Evolutionary conservation across 2,113 vertebrate genomes (phyloP), one percentile per base, ranked within the genome.

Genomic region (Stigmatopora argus): DNA sequence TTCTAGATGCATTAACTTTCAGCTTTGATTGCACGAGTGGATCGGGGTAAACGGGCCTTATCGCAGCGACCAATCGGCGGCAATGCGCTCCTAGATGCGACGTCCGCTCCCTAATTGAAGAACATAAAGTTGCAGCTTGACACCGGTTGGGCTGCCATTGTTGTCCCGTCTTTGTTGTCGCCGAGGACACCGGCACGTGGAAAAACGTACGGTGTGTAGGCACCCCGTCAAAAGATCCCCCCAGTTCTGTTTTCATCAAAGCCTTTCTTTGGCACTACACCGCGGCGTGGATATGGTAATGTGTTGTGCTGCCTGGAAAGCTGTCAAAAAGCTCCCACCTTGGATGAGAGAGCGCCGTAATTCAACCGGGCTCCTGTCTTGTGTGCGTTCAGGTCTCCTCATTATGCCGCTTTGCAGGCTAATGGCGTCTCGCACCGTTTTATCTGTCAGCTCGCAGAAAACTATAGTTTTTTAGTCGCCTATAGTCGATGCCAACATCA

Each of bases 191-290:
- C 7, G 14, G 5, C 56, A 66, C 14, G 21, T 70, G 62, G 59
- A 41, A 67, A 75, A 79, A 71, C 74, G 69, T 70, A 81, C 52
- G 67, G 35, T 66, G 61, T 69, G 49, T 46, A 63, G 70, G 62
- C 70, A 74, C 83, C 83, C 81, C 83, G 77, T 77, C 81, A 77
- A 83, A 85, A 88, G 83, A 89, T 87, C 87, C 88, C 38, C 86
- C 88, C 84, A 83, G 86, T 89, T 85, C 89, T 88, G 87, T 90
- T 89, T 89, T 87, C 89, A 90, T 90, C 89, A 90, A 90, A 90
- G 89, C 85, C 77, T 88, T 87, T 90, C 87, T 87, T 88, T 88
- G 84, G 87, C 87, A 88, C 89, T 88, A 87, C 86, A 90, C 87
- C 87, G 88, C 88, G 80, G 83, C 84, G 87, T 82, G 85, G 78